These are phyloP conservation scores for Pelecanoides urinatrix DNA, from an alignment of 2,113 vertebrate species.

Conservation along the genomic window DNA sequence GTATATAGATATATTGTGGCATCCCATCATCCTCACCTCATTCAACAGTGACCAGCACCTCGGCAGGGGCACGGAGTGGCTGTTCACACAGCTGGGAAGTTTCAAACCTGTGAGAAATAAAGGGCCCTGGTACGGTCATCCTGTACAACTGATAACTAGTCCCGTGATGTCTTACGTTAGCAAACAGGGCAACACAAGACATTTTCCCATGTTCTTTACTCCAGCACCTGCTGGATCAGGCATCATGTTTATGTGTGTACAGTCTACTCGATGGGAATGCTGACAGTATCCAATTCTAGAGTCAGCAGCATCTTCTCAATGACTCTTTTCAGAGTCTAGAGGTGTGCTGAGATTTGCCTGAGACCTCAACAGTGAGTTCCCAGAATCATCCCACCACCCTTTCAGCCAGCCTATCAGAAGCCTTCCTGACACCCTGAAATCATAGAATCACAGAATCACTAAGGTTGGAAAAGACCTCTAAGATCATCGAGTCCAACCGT, in stretches of 20 bases:
- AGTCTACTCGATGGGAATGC: neutral
- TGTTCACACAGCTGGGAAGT: neutral
- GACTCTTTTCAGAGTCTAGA: neutral
- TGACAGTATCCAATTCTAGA: neutral
- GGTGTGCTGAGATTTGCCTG: neutral
- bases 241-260: neutral
- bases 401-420: neutral
- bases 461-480: too few species aligned
- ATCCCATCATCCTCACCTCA: neutral
- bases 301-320: neutral
- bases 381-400: neutral
- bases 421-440: neutral
- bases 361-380: neutral
- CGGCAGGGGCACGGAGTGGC: neutral
- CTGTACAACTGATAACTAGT: neutral
- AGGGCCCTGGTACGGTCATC: neutral
- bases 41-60: neutral
- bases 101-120: neutral
- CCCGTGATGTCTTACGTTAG: neutral
- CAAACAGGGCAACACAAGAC: neutral
- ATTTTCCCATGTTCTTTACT: neutral
- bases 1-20: neutral
- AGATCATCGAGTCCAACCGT: too few species aligned
- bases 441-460: too few species aligned
- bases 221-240: neutral